phyloP scores from a whole-genome alignment of 1,140 invertebrate species.

The Anastrepha ludens region DNA sequence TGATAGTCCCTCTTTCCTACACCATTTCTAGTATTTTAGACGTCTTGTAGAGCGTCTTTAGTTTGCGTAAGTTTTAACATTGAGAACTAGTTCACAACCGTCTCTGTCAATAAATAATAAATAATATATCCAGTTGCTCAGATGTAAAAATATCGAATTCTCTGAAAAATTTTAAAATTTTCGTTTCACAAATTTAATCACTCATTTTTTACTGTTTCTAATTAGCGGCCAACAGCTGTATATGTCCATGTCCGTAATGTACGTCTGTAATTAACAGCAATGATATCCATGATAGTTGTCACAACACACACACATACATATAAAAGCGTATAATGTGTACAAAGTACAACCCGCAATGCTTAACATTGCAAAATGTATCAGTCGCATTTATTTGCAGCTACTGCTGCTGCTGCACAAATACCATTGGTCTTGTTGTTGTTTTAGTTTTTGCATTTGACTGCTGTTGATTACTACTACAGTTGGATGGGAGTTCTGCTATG shows the following conservation, averaged over 20 bases:
- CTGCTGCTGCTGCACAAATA: neutral
- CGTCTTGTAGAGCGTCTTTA: too few species aligned
- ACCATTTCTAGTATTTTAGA: too few species aligned
- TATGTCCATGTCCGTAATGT: neutral
- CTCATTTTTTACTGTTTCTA: too few species aligned
- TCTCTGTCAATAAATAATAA: too few species aligned
- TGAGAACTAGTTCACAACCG: too few species aligned
- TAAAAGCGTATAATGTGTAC: neutral
- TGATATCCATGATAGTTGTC: neutral
- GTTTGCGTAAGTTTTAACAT: too few species aligned
- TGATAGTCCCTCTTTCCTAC: too few species aligned
- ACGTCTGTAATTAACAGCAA: neutral
- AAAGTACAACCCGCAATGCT: neutral
- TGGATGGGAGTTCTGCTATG: neutral
- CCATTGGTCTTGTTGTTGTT: slow-evolving; percentile 2
- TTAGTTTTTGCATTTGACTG: slow-evolving; percentile 5
- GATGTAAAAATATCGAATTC: too few species aligned
- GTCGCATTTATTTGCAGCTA: slow-evolving; percentile 6
- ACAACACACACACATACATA: neutral
- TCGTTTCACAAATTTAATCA: too few species aligned
- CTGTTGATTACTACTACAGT: slow-evolving; percentile 8
- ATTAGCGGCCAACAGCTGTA: neutral
- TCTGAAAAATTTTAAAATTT: too few species aligned
- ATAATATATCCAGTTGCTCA: too few species aligned
- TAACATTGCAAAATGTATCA: slow-evolving; percentile 32